These are phyloP conservation scores for Sabatieria punctata DNA, from an alignment of 2,888 invertebrate species.

Conservation along the genomic window DNA sequence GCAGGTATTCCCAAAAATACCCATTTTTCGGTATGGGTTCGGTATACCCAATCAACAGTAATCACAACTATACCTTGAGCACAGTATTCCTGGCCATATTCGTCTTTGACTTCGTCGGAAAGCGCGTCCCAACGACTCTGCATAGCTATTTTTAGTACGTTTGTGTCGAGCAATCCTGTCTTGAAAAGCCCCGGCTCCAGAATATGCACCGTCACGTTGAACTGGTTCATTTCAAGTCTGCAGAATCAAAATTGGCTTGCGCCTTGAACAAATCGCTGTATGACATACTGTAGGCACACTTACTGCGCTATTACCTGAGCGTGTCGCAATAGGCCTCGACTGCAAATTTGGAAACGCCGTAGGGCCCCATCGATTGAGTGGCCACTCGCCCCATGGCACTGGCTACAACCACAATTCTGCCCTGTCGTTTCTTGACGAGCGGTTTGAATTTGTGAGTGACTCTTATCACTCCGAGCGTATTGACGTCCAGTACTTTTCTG, in stretches of 20 bases:
- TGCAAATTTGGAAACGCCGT: slow-evolving; percentile 34
- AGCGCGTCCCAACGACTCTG: neutral
- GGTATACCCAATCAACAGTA: too few relatives aligned
- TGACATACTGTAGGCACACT: too few relatives aligned
- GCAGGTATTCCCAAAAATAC: too few relatives aligned
- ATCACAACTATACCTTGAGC: neutral
- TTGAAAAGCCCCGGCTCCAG: slow-evolving; percentile 25
- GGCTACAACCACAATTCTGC: slow-evolving; percentile 30
- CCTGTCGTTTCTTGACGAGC: slow-evolving; percentile 12
- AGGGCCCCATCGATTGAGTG: slow-evolving; percentile 32
- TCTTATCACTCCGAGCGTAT: neutral
- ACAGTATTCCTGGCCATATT: neutral
- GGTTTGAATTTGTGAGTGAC: slow-evolving; percentile 1
- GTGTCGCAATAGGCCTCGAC: slow-evolving; percentile 32
- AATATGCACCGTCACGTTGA: slow-evolving; percentile 16
- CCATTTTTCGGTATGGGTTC: too few relatives aligned
- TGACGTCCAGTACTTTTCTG: neutral
- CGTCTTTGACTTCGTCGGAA: slow-evolving; percentile 8
- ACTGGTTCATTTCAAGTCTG: slow-evolving; percentile 20
- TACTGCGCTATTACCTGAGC: too few relatives aligned
- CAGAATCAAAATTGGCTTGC: too few relatives aligned
- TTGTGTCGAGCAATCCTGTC: slow-evolving; percentile 15
- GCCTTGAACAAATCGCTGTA: too few relatives aligned
- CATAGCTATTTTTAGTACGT: neutral
- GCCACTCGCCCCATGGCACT: slow-evolving; percentile 26